Conservation (phyloP, 2,888 invertebrate genomes). For the Nezara viridula region DNA sequence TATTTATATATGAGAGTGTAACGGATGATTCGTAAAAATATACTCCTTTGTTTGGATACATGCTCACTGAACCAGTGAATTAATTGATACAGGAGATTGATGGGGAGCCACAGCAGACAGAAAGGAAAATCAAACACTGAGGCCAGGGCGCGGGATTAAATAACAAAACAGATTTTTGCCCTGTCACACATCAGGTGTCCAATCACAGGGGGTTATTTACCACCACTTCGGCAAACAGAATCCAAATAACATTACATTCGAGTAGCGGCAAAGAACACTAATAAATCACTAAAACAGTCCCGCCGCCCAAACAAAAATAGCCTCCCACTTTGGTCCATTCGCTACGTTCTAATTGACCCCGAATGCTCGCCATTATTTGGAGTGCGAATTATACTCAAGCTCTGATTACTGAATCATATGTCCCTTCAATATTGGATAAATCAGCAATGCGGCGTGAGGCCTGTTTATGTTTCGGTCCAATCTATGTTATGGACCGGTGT, state of each 20-base stretch:
- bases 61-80: not conserved
- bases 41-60: not conserved
- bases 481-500: not conserved
- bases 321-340: not conserved
- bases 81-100: conserved; percentile 51
- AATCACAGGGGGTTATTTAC: conserved; percentile 50
- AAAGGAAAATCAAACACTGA: conserved; percentile 43
- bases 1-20: not conserved
- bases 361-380: not conserved
- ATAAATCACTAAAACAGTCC: conserved; percentile 52
- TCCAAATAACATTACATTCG: conserved; percentile 37
- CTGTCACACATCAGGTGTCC: conserved; percentile 45
- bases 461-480: not conserved
- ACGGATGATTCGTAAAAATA: not conserved
- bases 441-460: not conserved
- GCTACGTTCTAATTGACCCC: conserved; percentile 31
- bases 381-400: conserved; percentile 17
- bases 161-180: conserved; percentile 58
- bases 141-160: conserved; percentile 14
- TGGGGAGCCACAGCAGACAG: conserved; percentile 38
- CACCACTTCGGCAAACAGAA: conserved; percentile 21
- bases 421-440: not conserved
- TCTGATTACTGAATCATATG: conserved; percentile 35
- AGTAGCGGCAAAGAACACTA: conserved; percentile 17
- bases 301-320: conserved; percentile 21